Conservation (phyloP, 2,113 vertebrate species). For the Ochotona curzoniae region DNA sequence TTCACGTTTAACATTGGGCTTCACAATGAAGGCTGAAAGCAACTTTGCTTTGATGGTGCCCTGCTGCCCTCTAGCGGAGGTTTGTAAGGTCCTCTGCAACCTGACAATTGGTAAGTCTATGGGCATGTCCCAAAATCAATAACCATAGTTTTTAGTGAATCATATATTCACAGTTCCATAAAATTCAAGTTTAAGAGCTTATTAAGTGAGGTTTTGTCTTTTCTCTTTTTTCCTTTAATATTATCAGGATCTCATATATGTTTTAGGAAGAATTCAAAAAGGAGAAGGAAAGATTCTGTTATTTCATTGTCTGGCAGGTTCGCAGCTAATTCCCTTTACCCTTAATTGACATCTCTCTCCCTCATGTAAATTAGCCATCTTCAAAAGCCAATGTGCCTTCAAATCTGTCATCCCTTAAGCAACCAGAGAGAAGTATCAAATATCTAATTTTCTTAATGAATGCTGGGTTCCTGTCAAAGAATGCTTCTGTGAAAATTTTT, state of each 20-base stretch:
- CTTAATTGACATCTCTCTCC: not conserved
- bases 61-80: constrained; percentile 86
- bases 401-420: constrained; percentile 31
- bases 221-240: constrained; percentile 18
- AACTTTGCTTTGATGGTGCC: not conserved
- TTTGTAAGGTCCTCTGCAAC: not conserved
- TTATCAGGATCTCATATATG: not conserved
- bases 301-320: not conserved
- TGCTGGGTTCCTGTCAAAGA: not conserved
- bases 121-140: not conserved
- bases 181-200: not conserved
- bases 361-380: not conserved
- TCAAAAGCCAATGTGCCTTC: not conserved
- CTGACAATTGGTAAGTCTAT: not conserved
- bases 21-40: not conserved
- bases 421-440: not conserved
- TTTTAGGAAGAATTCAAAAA: not conserved
- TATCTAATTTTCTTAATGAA: constrained; percentile 1
- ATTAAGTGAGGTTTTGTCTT: not conserved
- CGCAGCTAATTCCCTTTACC: not conserved
- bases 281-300: not conserved
- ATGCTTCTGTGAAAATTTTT: constrained; percentile 5
- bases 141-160: not conserved
- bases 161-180: not conserved
- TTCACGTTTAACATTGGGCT: not conserved